Percentiles rank a stretch among this genome's conserved stretches.
phyloP scores from a whole-genome alignment of 2,797 vertebrate species.

The Melopsittacus undulatus region DNA sequence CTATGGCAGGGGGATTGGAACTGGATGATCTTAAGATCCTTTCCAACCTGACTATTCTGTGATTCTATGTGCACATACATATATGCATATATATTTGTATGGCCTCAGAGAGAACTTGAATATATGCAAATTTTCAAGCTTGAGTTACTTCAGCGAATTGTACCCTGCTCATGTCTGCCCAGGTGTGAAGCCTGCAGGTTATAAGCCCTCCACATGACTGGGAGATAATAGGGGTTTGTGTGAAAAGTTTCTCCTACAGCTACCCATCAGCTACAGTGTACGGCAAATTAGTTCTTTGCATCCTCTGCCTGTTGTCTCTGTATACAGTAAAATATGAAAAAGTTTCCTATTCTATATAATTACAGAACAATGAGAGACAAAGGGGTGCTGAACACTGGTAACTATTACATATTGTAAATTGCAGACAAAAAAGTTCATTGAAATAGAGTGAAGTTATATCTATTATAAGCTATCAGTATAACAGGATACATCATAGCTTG shows the following conservation, averaged over 20 bases:
- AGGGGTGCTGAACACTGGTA: background rate
- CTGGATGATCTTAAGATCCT: too few relatives aligned
- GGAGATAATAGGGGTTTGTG: background rate
- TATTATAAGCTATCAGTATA: background rate
- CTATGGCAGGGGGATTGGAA: too few relatives aligned
- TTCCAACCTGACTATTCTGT: too few relatives aligned
- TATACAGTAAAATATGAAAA: background rate
- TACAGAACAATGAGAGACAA: background rate
- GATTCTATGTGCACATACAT: background rate
- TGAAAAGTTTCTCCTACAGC: background rate
- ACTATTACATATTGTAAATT: accelerated
- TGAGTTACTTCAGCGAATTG: background rate
- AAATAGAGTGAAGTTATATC: background rate
- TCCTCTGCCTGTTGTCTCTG: background rate
- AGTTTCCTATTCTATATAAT: background rate
- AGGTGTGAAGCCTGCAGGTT: background rate
- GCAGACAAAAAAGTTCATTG: background rate
- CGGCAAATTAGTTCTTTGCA: background rate
- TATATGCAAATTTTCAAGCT: background rate
- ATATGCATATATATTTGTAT: background rate
- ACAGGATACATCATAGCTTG: accelerated
- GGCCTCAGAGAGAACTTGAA: background rate
- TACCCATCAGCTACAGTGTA: background rate
- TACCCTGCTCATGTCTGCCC: background rate
- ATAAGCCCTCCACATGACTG: background rate